Conservation (phyloP, 2,797 vertebrate species). For the Mus minutoides region DNA sequence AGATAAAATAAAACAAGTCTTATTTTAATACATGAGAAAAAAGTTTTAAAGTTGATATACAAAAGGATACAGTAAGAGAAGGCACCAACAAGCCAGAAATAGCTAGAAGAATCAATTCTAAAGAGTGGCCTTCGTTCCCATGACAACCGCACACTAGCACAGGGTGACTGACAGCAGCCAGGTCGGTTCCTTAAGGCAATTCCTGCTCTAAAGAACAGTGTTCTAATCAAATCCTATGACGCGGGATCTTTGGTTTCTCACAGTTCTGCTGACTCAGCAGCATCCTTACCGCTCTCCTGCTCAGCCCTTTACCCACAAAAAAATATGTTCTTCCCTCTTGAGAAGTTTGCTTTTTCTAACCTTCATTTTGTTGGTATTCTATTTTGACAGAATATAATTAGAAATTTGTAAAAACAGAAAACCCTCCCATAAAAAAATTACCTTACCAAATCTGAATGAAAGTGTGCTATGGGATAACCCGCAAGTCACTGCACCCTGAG, state of each 20-base stretch:
- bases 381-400: constrained; percentile 34
- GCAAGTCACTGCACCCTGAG: background rate
- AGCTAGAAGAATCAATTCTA: background rate
- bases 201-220: background rate
- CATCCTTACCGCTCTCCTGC: background rate
- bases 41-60: background rate
- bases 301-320: background rate
- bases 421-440: background rate
- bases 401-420: constrained; percentile 3
- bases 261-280: background rate
- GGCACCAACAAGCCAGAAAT: background rate
- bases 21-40: constrained; percentile 40
- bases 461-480: background rate
- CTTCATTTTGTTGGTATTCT: constrained; percentile 19
- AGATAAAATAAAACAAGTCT: constrained; percentile 48
- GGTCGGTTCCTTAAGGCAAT: background rate
- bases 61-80: constrained; percentile 44
- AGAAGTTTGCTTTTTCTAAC: background rate
- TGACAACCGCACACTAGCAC: background rate
- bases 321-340: background rate
- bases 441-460: background rate
- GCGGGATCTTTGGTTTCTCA: background rate
- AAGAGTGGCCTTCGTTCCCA: background rate
- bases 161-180: background rate
- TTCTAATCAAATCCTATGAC: background rate